These are phyloP conservation scores for Octomys mimax DNA, from an alignment of 2,797 vertebrate species.

Conservation along the genomic window DNA sequence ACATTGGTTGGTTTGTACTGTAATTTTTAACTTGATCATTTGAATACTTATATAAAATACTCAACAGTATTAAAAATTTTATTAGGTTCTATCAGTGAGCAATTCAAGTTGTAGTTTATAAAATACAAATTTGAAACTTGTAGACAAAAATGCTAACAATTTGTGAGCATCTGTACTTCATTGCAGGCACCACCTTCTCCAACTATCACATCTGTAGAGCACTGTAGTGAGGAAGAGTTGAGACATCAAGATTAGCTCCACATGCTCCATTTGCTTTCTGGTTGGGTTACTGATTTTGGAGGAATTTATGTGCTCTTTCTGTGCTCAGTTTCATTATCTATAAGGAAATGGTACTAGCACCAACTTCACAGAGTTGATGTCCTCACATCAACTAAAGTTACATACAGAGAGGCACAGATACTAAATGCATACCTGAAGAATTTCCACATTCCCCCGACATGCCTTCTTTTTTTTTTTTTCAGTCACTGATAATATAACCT, in stretches of 20 bases:
- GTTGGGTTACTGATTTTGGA: background rate
- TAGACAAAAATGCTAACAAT: background rate
- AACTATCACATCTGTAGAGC: background rate
- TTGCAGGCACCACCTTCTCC: background rate
- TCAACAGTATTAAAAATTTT: conserved; percentile 55
- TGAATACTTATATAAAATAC: conserved; percentile 43
- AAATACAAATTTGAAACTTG: conserved; percentile 41
- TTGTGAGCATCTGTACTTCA: background rate
- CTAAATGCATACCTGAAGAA: background rate
- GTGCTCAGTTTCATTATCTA: background rate
- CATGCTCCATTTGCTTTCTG: background rate
- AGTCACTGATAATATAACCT: conserved; percentile 33
- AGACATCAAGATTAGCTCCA: too few species aligned
- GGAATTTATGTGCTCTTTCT: background rate
- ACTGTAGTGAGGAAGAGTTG: background rate
- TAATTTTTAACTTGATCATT: conserved; percentile 49
- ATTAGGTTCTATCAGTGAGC: background rate
- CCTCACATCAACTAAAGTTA: background rate
- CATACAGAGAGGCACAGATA: background rate
- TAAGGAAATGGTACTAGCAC: background rate
- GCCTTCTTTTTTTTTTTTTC: background rate
- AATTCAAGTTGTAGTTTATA: conserved; percentile 39
- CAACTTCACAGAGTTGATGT: background rate
- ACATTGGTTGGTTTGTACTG: conserved; percentile 10
- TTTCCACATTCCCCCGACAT: background rate